Base-by-base conservation (phyloP, 30 jellyfish, hydroid and myxozoan genomes). In the Phacellophora camtschatica region DNA sequence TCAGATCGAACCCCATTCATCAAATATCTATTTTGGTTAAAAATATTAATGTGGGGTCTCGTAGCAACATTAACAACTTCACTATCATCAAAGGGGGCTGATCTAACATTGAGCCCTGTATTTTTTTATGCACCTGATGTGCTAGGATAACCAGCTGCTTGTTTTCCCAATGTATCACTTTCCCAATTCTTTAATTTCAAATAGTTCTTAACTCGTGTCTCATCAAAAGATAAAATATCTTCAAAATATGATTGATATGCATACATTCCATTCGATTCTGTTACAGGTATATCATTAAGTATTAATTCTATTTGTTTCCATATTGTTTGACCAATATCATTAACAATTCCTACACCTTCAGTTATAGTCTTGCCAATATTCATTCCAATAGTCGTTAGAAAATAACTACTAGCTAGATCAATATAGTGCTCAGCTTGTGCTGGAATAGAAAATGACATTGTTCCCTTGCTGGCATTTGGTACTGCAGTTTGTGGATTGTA, bases 261-360 rank as follows among this genome's bases (percentile, higher is more conserved):
- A 65, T 65, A 65, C 78, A 65, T 65, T 3, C 57, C 78, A 39
- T 65, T 65, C 5, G 78, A 34, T 8, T 65, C 78, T 1, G 78
- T 65, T 2, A 65, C 61, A 3, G 78, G 78, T 33, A 59, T 65
- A 59, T 65, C 78, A 33, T 65, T 65, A n/a, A 20, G 29, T 22
- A 58, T 34, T 19, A 58, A 5, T 5, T 58, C 72, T 2, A 58
- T 30, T 18, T 58, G 72, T 18, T 30, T 24, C 20, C 35, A 58
- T 23, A 58, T 22, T 1, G 72, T 22, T 4, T 58, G 72, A 1
- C 43, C 43, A 6, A 58, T 24, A 19, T 58, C 19, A 58, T 58
- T 58, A 30, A 58, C 29, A 3, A 58, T 46, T 1, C 72, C 72
- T 1, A 58, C 37, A 24, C 29, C 29, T 25, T 58, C 45, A 58